Evolutionary conservation across 64 coral and sea anemone genomes (phyloP), one percentile per base, ranked within the genome.

Genomic region (Pachyseris speciosa): DNA sequence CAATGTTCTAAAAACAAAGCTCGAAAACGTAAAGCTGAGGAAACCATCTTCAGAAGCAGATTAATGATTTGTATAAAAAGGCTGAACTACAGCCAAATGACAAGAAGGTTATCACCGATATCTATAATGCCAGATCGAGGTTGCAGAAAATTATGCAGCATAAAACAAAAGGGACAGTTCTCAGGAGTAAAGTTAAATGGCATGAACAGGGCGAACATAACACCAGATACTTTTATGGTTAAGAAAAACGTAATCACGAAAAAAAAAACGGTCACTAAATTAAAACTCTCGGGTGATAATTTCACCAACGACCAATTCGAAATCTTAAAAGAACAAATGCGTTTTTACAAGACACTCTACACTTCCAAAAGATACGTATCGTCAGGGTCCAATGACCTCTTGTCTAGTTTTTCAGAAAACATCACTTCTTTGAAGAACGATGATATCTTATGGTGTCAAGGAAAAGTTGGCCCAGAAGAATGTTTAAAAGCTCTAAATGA

Each of bases 291-390:
- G 3, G 22, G 36, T 19, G 42, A 30, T 24, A 74, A 30, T 19
- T 38, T 41, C 17, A 74, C 42, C 29, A 74, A 16, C 15, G 70
- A 74, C 42, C 38, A 79, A 55, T 43, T 17, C 5, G 19, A 51
- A 79, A 79, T 79, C 43, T 25, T 79, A 16, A 42, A 79, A 25
- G 75, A 79, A 50, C 36, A 43, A 79, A 31, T 19, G 25, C 10
- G 42, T 37, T 79, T 79, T 47, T 79, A 79, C 42, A 31, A 51
- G 42, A 28, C 36, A 27, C 75, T 79, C 49, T 79, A 79, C 42
- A 51, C 37, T 22, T 51, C 75, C 40, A 50, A 39, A 11, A 25
- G 25, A 4, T 11, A 76, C n/a, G n/a, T n/a, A n/a, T n/a, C n/a
- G n/a, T 45, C 43, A 45, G 43, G 43, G 43, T 45, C 43, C 29